Base-by-base conservation (phyloP, 2,888 invertebrate genomes). In the Ganaspis brasiliensis region DNA sequence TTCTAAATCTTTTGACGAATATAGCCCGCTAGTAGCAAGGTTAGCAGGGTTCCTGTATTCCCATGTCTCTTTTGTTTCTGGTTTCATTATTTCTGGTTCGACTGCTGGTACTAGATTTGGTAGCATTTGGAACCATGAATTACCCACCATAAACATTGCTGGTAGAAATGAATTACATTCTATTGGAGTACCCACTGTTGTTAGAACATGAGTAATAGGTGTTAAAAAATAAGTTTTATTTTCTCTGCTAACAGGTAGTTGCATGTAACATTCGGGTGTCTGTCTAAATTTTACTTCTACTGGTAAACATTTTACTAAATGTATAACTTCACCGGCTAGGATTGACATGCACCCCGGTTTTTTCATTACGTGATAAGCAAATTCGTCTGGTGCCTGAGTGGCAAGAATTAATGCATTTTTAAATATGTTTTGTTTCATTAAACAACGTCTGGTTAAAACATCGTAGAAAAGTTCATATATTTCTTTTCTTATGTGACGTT, bases 261-360 rank as follows among this genome's bases (percentile, higher is more conserved):
- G 83, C 6, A 83, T 40, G 52, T 84, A 86, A 56, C 87, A 87
- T 12, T 74, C 74, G 0, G 79, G 45, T 0, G 82, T 76, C 16
- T 78, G n/a, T 4, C 83, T 40, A 0, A 87, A 16, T 3, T 71
- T 77, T 0, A 82, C 83, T 21, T 79, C 67, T 5, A 82, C 78
- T 45, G 86, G 81, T 0, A 82, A 75, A 52, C 88, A 88, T 57
- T 85, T 79, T 1, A 88, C 67, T 0, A 89, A 79, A 49, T 87
- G 85, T 0, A 87, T 73, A 0, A 83, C 87, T 77, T 87, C 87
- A 14, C 87, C 88, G 16, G 76, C 75, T 0, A 82, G 77, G 2
- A 81, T 37, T 0, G 86, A 87, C 45, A 86, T 82, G 35, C 84
- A 84, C 1, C 87, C 88, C 0, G 83, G 82, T 72, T 78, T 63